A percentile compares a stretch with the other conserved stretches of the same genome.
phyloP scores from a whole-genome alignment of 2,113 vertebrate species.

The Oncorhynchus kisutch region DNA sequence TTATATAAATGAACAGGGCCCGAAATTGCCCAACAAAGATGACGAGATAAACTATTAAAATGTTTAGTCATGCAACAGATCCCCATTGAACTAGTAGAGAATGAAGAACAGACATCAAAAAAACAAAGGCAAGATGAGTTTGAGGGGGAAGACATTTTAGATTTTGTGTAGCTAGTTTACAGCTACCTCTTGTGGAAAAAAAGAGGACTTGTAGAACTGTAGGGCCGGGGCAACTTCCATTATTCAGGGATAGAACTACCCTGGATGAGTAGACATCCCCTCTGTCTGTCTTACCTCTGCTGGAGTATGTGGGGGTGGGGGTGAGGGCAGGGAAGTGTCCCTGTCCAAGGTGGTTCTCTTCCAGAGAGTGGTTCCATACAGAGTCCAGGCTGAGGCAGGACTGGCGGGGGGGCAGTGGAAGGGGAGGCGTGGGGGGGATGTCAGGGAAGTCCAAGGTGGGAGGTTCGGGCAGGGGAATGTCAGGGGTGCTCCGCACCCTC shows the following conservation, averaged over 20 bases:
- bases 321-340: slow-evolving; percentile 59
- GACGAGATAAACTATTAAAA: background rate
- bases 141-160: background rate
- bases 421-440: slow-evolving; percentile 45
- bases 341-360: slow-evolving; percentile 40
- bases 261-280: too few relatives aligned
- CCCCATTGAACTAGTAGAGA: background rate
- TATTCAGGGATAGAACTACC: too few relatives aligned
- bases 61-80: slow-evolving; percentile 30
- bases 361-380: slow-evolving; percentile 59
- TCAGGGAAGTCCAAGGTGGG: slow-evolving; percentile 32
- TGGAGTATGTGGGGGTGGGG: slow-evolving; percentile 4
- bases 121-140: background rate
- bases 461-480: slow-evolving; percentile 61
- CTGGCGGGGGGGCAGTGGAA: slow-evolving; percentile 62
- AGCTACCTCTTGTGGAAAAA: slow-evolving; percentile 32
- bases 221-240: background rate
- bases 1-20: background rate
- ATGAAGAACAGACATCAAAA: background rate
- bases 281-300: slow-evolving; percentile 53
- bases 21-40: background rate
- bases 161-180: background rate
- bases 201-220: background rate
- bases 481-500: slow-evolving; percentile 66
- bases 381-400: slow-evolving; percentile 56